Percentiles rank a stretch among this genome's conserved stretches.
Conservation (phyloP, 2,888 invertebrate genomes). For the Homarus gammarus region DNA sequence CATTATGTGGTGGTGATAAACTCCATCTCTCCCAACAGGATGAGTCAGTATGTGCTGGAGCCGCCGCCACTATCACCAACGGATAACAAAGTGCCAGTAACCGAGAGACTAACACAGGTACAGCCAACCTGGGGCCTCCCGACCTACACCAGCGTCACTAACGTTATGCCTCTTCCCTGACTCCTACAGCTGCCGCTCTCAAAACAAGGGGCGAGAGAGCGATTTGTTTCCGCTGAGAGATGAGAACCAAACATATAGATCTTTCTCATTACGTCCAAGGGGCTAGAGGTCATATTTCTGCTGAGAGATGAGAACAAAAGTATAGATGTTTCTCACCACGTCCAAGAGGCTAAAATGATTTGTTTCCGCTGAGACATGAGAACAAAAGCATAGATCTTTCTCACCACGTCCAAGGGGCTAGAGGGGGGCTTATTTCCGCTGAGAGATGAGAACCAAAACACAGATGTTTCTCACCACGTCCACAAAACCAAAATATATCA, state of each 20-base stretch:
- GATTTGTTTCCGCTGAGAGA: too few relatives aligned
- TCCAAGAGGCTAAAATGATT: too few relatives aligned
- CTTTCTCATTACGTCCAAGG: too few relatives aligned
- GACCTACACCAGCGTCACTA: slow-evolving; percentile 18
- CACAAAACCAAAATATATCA: too few relatives aligned
- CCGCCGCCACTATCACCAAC: slow-evolving; percentile 45
- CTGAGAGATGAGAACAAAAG: not conserved
- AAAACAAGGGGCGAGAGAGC: not conserved
- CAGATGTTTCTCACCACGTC: too few relatives aligned
- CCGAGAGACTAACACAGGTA: slow-evolving; percentile 63
- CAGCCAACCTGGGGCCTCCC: slow-evolving; percentile 53
- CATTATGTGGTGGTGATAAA: not conserved
- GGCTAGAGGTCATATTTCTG: too few relatives aligned
- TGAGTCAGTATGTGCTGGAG: slow-evolving; percentile 46
- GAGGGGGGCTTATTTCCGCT: not conserved
- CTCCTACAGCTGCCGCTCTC: not conserved
- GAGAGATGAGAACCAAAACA: not conserved
- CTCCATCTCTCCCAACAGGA: not conserved
- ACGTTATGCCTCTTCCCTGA: slow-evolving; percentile 11
- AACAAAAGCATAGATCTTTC: not conserved
- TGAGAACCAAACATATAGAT: not conserved
- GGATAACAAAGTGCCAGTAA: slow-evolving; percentile 65
- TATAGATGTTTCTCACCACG: too few relatives aligned
- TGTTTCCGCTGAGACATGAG: too few relatives aligned
- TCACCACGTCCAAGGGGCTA: too few relatives aligned